These are phyloP conservation scores for Hemibagrus guttatus DNA, from an alignment of 2,797 vertebrate species.

Conservation along the genomic window DNA sequence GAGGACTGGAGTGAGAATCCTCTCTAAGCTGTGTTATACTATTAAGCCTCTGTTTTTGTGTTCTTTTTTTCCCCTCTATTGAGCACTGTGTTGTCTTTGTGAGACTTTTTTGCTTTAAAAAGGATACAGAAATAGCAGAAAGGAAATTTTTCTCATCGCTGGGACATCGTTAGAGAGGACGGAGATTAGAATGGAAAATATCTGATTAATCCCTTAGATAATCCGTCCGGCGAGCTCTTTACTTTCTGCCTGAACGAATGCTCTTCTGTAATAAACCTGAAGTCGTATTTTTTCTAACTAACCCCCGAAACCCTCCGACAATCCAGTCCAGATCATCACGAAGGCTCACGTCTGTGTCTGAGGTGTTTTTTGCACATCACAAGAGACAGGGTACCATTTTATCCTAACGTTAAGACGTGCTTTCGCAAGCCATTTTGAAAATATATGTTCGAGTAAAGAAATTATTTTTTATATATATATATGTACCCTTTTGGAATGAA, in stretches of 20 bases:
- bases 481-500: slow-evolving; percentile 48
- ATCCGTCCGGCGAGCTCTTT: neutral
- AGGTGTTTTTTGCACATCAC: neutral
- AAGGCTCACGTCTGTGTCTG: neutral
- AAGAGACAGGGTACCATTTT: neutral
- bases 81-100: neutral
- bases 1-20: neutral
- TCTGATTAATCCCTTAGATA: neutral
- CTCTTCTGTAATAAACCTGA: no score
- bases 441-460: slow-evolving; percentile 59
- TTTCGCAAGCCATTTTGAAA: slow-evolving; percentile 34
- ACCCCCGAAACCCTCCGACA: neutral
- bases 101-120: neutral
- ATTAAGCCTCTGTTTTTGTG: neutral
- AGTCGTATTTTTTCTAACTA: neutral
- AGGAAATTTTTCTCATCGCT: neutral
- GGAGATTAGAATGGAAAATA: neutral
- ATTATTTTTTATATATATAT: slow-evolving; percentile 64
- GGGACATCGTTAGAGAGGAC: neutral
- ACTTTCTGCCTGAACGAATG: neutral
- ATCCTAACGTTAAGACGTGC: neutral
- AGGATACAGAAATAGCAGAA: neutral
- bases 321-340: neutral
- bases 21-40: neutral
- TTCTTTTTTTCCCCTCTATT: neutral